Evolutionary conservation across 2,113 vertebrate genomes (phyloP).

Genomic region (Pluvialis apricaria): DNA sequence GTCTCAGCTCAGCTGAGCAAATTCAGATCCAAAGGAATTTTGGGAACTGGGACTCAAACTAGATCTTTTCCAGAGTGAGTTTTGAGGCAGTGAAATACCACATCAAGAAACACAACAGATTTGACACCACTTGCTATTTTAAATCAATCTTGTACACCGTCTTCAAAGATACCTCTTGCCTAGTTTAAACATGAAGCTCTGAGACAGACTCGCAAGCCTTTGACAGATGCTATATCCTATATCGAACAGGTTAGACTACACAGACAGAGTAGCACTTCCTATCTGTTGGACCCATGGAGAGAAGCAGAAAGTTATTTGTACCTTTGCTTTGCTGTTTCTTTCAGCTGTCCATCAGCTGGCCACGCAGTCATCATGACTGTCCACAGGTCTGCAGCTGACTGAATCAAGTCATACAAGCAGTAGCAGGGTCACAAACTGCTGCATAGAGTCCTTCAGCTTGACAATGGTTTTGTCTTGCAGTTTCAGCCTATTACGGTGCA

Average conservation of each 20-base stretch:
- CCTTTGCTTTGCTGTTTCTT: conserved; percentile 23
- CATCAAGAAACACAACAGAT: background rate
- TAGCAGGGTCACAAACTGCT: background rate
- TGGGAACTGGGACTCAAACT: background rate
- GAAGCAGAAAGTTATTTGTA: background rate
- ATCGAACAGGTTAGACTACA: background rate
- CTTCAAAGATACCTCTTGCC: background rate
- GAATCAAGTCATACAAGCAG: background rate
- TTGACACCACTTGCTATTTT: background rate
- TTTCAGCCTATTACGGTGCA: conserved; percentile 1
- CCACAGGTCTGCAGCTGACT: background rate
- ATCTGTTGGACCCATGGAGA: background rate
- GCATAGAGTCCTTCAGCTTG: conserved; percentile 39
- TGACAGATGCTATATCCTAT: background rate
- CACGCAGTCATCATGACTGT: background rate
- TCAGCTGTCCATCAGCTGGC: conserved; percentile 35
- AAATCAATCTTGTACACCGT: background rate
- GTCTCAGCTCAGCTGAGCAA: background rate
- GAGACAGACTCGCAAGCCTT: background rate
- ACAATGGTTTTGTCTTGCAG: conserved; percentile 25
- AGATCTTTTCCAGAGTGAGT: background rate
- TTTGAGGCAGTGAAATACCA: background rate
- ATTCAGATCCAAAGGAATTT: background rate
- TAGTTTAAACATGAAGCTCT: background rate
- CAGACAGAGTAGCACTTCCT: background rate